Evolutionary conservation across 35 echinoderm and acorn worm genomes (phyloP), one percentile per base, ranked within the genome.

Genomic region (Nesometra sesokonis): DNA sequence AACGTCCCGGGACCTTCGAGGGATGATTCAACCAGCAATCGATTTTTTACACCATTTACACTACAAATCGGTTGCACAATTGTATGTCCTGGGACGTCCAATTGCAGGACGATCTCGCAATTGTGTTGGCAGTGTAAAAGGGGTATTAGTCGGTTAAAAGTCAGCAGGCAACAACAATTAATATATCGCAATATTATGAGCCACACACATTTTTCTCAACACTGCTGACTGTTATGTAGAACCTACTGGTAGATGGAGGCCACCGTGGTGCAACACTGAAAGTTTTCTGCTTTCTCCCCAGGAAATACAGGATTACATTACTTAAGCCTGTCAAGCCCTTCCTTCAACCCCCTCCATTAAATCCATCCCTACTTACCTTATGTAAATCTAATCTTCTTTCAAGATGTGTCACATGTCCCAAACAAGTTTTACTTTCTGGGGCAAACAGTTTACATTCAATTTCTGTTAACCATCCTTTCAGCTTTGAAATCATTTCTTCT

Each of bases 391-490:
- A 76, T 94, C 92, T 90, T 31, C 87, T 92, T 31, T 94, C 89
- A 82, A 99, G 84, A 32, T 99, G 87, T 46, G 46, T 43, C 67
- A 91, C 32, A 43, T 85, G 80, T 11, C 84, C 80, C 15, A 83
- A 43, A 34, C 90, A 87, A 36, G 57, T 38, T 35, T 81, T 88
- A 34, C 88, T 84, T 17, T 94, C 89, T 0, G 87, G 81, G 38
- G 90, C 90, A 88, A 92, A 99, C 84, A 99, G 77, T 81, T 86
- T 86, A 35, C 90, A 77, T 84, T 99, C 96, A 40, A 92, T 93
- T 52, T 88, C 86, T 5, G 86, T 99, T 81, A 99, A 47, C 96
- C 96, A 99, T 2, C 38, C 86, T 67, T 92, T 94, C 9, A 99
- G 90, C 35, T 89, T 87, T 29, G 78, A 82, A 35, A 99, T 90